Conservation (phyloP, 2,888 invertebrate species). For the Rotaria sp. region DNA sequence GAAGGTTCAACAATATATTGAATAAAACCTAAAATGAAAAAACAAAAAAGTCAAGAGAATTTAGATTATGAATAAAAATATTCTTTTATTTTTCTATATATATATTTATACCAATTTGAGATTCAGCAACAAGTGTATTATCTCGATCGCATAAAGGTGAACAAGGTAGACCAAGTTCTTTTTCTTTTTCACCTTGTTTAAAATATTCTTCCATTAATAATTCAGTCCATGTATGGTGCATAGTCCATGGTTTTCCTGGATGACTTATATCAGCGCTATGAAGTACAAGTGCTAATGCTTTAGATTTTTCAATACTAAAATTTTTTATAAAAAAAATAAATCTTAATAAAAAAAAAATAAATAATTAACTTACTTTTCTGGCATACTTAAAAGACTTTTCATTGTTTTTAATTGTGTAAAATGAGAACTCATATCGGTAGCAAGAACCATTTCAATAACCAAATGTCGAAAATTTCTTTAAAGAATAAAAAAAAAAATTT, state of each 20-base stretch:
- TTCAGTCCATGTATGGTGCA: conserved; percentile 77
- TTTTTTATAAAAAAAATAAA: background rate
- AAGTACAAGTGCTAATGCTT: conserved; percentile 78
- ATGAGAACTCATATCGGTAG: conserved; percentile 94
- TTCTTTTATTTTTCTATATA: background rate
- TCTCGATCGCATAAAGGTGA: conserved; percentile 88
- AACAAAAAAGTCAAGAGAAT: background rate
- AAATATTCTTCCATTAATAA: conserved; percentile 83
- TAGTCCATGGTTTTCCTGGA: conserved; percentile 72
- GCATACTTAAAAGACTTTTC: conserved; percentile 73
- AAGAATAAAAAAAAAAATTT: background rate
- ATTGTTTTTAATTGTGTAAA: conserved; percentile 93
- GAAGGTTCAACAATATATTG: conserved; percentile 94
- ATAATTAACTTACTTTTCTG: conserved; percentile 60
- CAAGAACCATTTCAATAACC: conserved; percentile 91
- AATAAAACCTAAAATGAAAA: conserved; percentile 66
- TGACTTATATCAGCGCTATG: conserved; percentile 93
- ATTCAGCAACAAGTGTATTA: conserved; percentile 83
- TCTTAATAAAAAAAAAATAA: background rate
- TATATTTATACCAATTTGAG: conserved; percentile 68
- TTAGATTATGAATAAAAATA: no score
- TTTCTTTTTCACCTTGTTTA: conserved; percentile 82
- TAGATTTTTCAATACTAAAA: conserved; percentile 73
- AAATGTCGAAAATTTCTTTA: conserved; percentile 77
- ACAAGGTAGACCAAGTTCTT: conserved; percentile 78